phyloP scores from a whole-genome alignment of 92 coral and sea anemone genomes.

The Palythoa caribaeorum region DNA sequence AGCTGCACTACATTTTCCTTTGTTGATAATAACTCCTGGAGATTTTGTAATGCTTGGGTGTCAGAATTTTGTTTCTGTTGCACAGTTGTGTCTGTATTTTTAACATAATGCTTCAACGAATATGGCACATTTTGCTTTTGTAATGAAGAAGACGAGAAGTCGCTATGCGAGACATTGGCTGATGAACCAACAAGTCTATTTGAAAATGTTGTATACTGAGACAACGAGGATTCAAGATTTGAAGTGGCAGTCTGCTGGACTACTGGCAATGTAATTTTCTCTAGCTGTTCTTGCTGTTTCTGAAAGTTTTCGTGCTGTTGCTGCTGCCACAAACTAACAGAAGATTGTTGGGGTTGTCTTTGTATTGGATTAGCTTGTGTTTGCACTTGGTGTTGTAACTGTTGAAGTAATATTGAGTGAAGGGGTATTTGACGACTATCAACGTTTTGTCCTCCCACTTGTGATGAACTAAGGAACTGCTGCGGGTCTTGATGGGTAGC shows the following conservation, averaged over 20 bases:
- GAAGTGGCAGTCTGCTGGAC: not conserved
- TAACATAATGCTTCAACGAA: not conserved
- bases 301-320: not conserved
- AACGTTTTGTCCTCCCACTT: not conserved
- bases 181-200: not conserved
- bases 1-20: slow-evolving; percentile 37
- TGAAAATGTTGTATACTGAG: not conserved
- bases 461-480: not conserved
- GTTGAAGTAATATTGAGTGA: not conserved
- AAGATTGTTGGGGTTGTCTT: not conserved
- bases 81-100: not conserved
- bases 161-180: not conserved
- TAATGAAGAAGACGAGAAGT: not conserved
- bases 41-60: slow-evolving; percentile 27
- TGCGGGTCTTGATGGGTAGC: not conserved
- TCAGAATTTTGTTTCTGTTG: slow-evolving; percentile 29
- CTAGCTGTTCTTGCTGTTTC: not conserved
- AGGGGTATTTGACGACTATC: not conserved
- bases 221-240: not conserved
- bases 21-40: slow-evolving; percentile 20
- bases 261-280: not conserved
- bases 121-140: slow-evolving; percentile 9
- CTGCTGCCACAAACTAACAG: slow-evolving; percentile 7
- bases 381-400: not conserved
- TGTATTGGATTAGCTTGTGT: not conserved